phyloP scores from a whole-genome alignment of 1,140 invertebrate genomes.

The Kradibia gibbosae region DNA sequence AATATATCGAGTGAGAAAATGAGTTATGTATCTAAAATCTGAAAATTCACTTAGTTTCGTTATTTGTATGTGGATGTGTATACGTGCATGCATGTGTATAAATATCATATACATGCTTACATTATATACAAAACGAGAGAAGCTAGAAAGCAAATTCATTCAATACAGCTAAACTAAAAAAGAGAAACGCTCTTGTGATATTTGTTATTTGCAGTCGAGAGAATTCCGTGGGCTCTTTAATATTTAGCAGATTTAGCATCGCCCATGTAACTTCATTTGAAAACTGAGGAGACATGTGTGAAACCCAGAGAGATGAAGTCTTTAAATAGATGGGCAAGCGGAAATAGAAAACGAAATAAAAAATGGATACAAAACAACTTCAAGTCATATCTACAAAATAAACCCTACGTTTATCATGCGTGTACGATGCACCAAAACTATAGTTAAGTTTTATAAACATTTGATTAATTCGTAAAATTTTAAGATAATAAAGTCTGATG shows the following conservation, averaged over 20 bases:
- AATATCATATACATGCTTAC: neutral
- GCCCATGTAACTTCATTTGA: neutral
- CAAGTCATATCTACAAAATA: neutral
- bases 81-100: neutral
- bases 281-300: neutral
- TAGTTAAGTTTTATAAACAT: no score
- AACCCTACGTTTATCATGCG: neutral
- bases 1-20: constrained; percentile 25
- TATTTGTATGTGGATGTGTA: neutral
- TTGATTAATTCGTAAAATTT: no score
- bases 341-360: neutral
- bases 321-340: neutral
- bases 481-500: no score
- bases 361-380: neutral
- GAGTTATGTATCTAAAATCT: neutral
- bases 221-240: constrained; percentile 46
- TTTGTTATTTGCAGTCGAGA: constrained; percentile 35
- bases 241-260: constrained; percentile 51
- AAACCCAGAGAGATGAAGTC: neutral
- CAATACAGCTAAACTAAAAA: constrained; percentile 22
- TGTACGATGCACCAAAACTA: no score
- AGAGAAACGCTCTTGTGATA: constrained; percentile 33
- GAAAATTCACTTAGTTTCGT: neutral
- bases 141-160: neutral
- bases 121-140: constrained; percentile 32